Conservation (phyloP, 2,113 vertebrate genomes). For the Circaetus gallicus region DNA sequence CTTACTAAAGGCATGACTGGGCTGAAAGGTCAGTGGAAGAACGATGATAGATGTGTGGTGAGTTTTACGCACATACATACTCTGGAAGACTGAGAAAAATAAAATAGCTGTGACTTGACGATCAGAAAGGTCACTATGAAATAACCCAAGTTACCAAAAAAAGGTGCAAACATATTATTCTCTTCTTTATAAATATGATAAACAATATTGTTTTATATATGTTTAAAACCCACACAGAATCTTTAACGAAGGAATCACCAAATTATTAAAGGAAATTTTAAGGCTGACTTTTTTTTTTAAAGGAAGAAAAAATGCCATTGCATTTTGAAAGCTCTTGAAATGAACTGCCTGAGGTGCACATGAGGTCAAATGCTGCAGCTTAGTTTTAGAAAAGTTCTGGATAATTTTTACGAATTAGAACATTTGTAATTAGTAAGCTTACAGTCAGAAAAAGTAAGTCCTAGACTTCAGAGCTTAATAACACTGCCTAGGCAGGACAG, state of each 20-base stretch:
- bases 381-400: neutral
- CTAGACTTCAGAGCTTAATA: neutral
- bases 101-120: neutral
- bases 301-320: neutral
- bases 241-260: neutral
- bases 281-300: neutral
- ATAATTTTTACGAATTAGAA: neutral
- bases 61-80: neutral
- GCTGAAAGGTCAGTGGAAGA: neutral
- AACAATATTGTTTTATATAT: neutral
- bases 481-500: neutral
- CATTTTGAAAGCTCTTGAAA: neutral
- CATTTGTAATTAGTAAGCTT: neutral
- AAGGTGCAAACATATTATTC: neutral
- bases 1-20: neutral
- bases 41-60: neutral
- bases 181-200: neutral
- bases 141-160: neutral
- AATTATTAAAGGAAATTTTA: neutral
- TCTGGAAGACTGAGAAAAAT: neutral
- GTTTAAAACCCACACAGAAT: neutral
- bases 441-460: neutral
- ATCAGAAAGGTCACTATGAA: neutral
- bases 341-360: neutral
- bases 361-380: neutral